Percentiles rank a stretch among this genome's conserved stretches.
These are phyloP conservation scores for Pyrrhia umbra DNA, from an alignment of 2,888 invertebrate genomes.

Conservation along the genomic window DNA sequence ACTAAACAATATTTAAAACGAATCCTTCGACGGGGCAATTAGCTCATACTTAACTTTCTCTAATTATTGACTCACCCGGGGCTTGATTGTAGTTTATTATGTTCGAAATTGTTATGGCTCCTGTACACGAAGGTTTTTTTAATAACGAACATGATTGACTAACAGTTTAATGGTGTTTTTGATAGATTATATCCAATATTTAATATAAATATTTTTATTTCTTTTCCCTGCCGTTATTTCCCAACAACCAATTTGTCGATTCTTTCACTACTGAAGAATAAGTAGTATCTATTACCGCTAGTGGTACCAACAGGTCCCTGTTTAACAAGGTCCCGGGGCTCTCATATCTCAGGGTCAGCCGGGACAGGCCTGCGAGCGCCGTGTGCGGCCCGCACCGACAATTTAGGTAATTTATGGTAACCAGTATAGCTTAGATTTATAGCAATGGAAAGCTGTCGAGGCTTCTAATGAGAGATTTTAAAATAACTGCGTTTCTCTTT, in stretches of 20 bases:
- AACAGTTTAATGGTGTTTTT: not conserved
- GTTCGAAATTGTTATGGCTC: constrained; percentile 27
- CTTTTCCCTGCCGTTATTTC: not conserved
- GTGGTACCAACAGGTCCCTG: constrained; percentile 18
- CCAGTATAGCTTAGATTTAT: constrained; percentile 55
- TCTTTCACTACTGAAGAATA: constrained; percentile 38
- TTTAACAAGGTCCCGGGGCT: constrained; percentile 51
- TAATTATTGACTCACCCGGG: constrained; percentile 40
- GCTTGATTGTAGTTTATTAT: constrained; percentile 45
- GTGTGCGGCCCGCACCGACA: constrained; percentile 64
- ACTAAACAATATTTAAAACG: constrained; percentile 40
- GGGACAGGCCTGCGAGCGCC: constrained; percentile 54
- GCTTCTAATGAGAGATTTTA: constrained; percentile 60
- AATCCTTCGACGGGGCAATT: constrained; percentile 44
- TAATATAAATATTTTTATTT: constrained; percentile 18
- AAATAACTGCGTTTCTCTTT: constrained; percentile 56
- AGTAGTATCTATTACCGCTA: constrained; percentile 49
- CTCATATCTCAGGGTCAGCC: constrained; percentile 49
- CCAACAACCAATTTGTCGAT: constrained; percentile 24
- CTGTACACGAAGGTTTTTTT: constrained; percentile 16
- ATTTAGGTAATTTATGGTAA: constrained; percentile 70
- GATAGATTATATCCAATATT: not conserved
- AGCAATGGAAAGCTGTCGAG: constrained; percentile 56
- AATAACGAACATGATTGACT: not conserved
- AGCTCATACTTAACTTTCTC: constrained; percentile 51